Evolutionary conservation across 2,113 vertebrate species (phyloP), one percentile per base, ranked within the genome.

Genomic region (Agapornis roseicollis): DNA sequence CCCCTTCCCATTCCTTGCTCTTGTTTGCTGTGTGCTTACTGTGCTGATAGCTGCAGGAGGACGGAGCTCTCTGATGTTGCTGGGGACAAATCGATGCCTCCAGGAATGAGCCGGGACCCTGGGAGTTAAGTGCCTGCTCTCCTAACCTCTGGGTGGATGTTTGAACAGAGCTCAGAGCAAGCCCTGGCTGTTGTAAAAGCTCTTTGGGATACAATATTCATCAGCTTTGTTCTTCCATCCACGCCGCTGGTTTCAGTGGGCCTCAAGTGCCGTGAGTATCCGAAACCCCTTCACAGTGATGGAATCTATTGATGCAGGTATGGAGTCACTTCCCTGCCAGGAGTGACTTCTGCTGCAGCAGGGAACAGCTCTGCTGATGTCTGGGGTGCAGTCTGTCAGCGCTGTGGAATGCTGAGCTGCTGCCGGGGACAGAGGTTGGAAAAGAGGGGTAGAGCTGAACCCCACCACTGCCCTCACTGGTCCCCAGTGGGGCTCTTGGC

Each of bases 91-190:
- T 77, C 28, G 1, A 2, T 19, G 17, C 28, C 85, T 80, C 68
- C 94, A 93, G 96, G 96, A 95, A 95, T 83, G 90, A 96, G 82
- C 60, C 1, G 74, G 56, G 87, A 74, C 55, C 7, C 85, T 88
- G 77, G 31, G 63, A 73, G 71, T 52, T 49, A 49, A 81, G 89
- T 63, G 73, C 87, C 65, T 79, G 70, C 89, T 70, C 35, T n/a
- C 90, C 92, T 93, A 35, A 89, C 78, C 92, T 64, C 14, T 2
- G 70, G 20, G 42, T 81, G 80, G 83, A 65, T 95, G 83, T 95
- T 95, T 95, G 83, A 90, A 80, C 92, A 96, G 92, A 71, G 90
- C 80, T 95, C 88, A 74, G 90, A 1, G 42, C 71, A 20, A 94
- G 94, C 88, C 79, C 80, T 46, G n/a, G 23, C 90, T 74, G 14